These are phyloP conservation scores for Crypturellus tataupa DNA, from an alignment of 2,797 vertebrate genomes.

Conservation along the genomic window DNA sequence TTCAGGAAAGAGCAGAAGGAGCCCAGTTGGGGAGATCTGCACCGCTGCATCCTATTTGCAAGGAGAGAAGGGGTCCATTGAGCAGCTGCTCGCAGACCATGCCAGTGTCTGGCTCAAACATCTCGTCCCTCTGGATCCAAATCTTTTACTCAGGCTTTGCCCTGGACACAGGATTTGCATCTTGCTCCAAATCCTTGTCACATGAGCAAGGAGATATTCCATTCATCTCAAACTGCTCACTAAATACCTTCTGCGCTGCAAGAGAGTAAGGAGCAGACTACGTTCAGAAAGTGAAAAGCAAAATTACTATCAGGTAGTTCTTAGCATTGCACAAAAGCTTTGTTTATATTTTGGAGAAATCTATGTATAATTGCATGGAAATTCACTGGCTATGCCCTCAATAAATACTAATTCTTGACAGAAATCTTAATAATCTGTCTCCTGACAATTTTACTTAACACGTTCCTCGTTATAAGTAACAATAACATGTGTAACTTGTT, in stretches of 20 bases:
- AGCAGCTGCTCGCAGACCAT: neutral
- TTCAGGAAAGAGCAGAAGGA: neutral
- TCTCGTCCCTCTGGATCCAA: neutral
- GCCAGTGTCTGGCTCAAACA: neutral
- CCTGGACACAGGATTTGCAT: neutral
- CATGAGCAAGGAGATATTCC: neutral
- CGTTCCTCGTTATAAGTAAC: neutral
- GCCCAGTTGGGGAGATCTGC: neutral
- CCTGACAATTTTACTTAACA: neutral
- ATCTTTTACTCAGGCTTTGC: neutral
- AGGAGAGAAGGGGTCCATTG: neutral
- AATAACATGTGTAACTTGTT: neutral
- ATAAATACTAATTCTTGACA: neutral
- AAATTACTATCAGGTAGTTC: neutral
- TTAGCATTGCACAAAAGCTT: neutral
- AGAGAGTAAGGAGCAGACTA: neutral
- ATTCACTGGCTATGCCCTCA: neutral
- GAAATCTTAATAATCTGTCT: neutral
- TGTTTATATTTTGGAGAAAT: neutral
- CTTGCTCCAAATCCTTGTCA: neutral
- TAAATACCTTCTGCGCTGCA: neutral
- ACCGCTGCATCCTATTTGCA: neutral
- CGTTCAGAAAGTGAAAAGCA: neutral
- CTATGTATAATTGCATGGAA: neutral
- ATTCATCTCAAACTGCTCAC: neutral